A percentile compares a stretch with the other conserved stretches of the same genome.
phyloP scores from a whole-genome alignment of 1,140 invertebrate species.

The Drosophila dunni region DNA sequence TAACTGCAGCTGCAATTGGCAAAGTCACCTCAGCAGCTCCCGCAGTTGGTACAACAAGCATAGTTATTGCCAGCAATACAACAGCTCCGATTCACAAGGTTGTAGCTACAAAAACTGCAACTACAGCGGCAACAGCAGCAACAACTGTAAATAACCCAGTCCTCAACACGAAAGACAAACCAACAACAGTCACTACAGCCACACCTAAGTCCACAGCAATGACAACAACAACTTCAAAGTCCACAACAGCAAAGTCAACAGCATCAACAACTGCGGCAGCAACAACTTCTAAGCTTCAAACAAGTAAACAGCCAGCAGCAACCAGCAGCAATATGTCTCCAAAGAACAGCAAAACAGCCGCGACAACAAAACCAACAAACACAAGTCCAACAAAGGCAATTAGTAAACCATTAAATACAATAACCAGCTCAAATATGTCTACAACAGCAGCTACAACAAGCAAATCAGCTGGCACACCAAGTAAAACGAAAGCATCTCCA shows the following conservation, averaged over 20 bases:
- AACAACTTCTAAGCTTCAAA: slow-evolving; percentile 29
- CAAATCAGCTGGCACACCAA: slow-evolving; percentile 25
- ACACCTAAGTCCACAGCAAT: slow-evolving; percentile 6
- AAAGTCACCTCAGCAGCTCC: slow-evolving; percentile 2
- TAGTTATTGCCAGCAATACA: slow-evolving; percentile 11
- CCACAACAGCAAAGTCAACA: slow-evolving; percentile 18
- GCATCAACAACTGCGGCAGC: slow-evolving; percentile 17
- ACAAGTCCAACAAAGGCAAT: slow-evolving; percentile 30
- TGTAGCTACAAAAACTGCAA: slow-evolving; percentile 11
- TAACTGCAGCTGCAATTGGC: neutral
- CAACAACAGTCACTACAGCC: slow-evolving; percentile 8
- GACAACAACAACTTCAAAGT: slow-evolving; percentile 3
- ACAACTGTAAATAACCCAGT: neutral
- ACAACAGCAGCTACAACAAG: slow-evolving; percentile 11
- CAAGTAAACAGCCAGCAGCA: slow-evolving; percentile 32
- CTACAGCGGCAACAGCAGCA: slow-evolving; percentile 34
- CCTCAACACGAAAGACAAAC: neutral
- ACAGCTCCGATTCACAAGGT: neutral
- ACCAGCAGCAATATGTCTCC: slow-evolving; percentile 38
- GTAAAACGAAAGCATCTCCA: slow-evolving; percentile 18
- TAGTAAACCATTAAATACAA: slow-evolving; percentile 17
- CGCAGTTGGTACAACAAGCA: neutral
- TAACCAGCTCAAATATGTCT: slow-evolving; percentile 16
- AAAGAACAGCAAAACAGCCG: slow-evolving; percentile 43
- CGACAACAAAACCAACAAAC: slow-evolving; percentile 25